Evolutionary conservation across 2,113 vertebrate species (phyloP), one percentile per base, ranked within the genome.

Genomic region (Anseranas semipalmata): DNA sequence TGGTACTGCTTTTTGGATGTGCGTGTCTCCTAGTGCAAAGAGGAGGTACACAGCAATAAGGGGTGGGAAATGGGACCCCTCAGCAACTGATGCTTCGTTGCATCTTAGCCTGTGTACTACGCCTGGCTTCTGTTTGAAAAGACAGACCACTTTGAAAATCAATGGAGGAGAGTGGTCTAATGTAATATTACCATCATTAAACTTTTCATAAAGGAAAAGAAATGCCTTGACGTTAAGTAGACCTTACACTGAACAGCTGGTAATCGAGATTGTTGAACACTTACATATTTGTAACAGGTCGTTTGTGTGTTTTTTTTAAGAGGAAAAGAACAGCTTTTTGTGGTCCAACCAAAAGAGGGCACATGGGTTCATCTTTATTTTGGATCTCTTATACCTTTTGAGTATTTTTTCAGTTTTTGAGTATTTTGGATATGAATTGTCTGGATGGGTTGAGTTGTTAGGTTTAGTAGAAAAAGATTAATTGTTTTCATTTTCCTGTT

Each of bases 1-100:
- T 32, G 17, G 37, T 0, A 4, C 56, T 59, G 22, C 52, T 86
- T 50, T 33, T 24, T 0, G 4, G 8, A 24, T 0, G 0, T 2
- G 9, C 1, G 2, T 6, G 1, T 15, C 41, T 30, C 24, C 46
- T 41, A 19, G n/a, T 37, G 45, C n/a, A 30, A 53, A 82, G 39
- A 68, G 33, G 19, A 67, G 17, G 20, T 8, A 32, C 9, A 3
- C 20, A 10, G 27, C 19, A 59, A 39, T 59, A 68, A 63, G 8
- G 9, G 70, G 32, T 58, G 17, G 67, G 35, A 74, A 90, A 71
- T 3, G 37, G 21, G 39, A 32, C 4, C 7, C 35, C 39, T 77
- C 46, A 67, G 52, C 12, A 45, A 3, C 4, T 10, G 27, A 62
- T 7, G 17, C 18, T 45, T 77, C 25, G 6, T 10, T 75, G 52